A percentile compares a stretch with the other conserved stretches of the same genome.
Conservation (phyloP, 2,888 invertebrate genomes). For the Agapostemon virescens region DNA sequence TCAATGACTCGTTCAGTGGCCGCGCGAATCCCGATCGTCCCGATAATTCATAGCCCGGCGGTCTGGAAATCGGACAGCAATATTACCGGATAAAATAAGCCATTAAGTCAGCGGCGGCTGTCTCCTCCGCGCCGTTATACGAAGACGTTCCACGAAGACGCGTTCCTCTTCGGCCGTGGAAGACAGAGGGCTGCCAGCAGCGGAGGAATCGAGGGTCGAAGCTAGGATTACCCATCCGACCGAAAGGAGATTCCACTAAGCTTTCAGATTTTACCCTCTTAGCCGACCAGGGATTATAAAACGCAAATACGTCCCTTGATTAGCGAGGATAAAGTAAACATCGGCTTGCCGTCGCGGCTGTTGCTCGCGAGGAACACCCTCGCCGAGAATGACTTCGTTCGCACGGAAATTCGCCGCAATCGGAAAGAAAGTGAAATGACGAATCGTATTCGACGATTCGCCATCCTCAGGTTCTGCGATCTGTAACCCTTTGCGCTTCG, state of each 20-base stretch:
- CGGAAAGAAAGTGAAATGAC: neutral
- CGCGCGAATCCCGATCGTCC: conserved; percentile 31
- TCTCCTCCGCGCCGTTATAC: conserved; percentile 61
- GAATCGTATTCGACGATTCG: neutral
- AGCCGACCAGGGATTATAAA: conserved; percentile 79
- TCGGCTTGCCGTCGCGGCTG: conserved; percentile 68
- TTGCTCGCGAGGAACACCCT: conserved; percentile 60
- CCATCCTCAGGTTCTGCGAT: too few relatives aligned
- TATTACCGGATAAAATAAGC: conserved; percentile 78
- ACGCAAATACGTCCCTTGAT: conserved; percentile 80
- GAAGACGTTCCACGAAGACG: conserved; percentile 69
- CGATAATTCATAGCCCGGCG: conserved; percentile 63
- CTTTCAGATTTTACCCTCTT: conserved; percentile 80
- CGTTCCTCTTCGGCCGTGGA: conserved; percentile 55
- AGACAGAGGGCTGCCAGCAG: conserved; percentile 52
- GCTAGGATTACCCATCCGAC: conserved; percentile 74
- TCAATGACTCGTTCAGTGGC: conserved; percentile 32
- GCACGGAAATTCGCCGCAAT: neutral
- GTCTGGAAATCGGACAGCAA: conserved; percentile 68
- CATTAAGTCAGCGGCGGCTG: conserved; percentile 74
- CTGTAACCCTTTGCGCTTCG: too few relatives aligned
- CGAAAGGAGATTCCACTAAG: conserved; percentile 78
- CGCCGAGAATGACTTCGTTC: conserved; percentile 46
- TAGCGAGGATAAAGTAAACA: conserved; percentile 79
- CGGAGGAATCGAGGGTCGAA: conserved; percentile 62